Evolutionary conservation across 92 coral and sea anemone genomes (phyloP).

Genomic region (Epizoanthus stellaris): DNA sequence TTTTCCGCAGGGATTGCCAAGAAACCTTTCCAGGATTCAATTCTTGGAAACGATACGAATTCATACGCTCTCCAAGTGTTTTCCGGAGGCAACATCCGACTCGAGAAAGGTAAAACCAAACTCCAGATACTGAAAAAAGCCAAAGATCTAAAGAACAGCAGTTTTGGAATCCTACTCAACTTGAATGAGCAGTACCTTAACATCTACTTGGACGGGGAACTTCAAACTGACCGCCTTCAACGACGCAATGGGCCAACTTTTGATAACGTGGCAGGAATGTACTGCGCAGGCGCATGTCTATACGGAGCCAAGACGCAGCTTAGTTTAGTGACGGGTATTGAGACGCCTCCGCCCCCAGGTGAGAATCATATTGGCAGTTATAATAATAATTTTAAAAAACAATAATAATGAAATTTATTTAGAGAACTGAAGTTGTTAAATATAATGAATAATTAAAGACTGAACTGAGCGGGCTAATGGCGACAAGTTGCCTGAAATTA

Average conservation of each 20-base stretch:
- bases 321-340: slow-evolving; percentile 83
- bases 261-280: slow-evolving; percentile 77
- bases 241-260: slow-evolving; percentile 88
- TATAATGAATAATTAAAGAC: too few relatives aligned
- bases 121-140: slow-evolving; percentile 75
- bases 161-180: slow-evolving; percentile 79
- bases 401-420: too few relatives aligned
- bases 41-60: slow-evolving; percentile 75
- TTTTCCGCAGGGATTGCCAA: slow-evolving; percentile 67
- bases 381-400: background rate
- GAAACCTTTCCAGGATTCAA: slow-evolving; percentile 69
- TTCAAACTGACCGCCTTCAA: slow-evolving; percentile 63
- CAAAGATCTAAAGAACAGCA: slow-evolving; percentile 73
- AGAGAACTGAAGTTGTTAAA: too few relatives aligned
- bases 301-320: slow-evolving; percentile 80
- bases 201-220: slow-evolving; percentile 84
- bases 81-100: slow-evolving; percentile 66
- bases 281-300: slow-evolving; percentile 83
- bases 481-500: too few relatives aligned
- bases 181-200: slow-evolving; percentile 76
- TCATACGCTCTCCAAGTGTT: slow-evolving; percentile 84
- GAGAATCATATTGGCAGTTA: background rate
- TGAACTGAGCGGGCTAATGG: too few relatives aligned
- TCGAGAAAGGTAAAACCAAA: slow-evolving; percentile 74
- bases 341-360: slow-evolving; percentile 86